Conservation (phyloP, 1,140 invertebrate genomes). For the Lineus longissimus region DNA sequence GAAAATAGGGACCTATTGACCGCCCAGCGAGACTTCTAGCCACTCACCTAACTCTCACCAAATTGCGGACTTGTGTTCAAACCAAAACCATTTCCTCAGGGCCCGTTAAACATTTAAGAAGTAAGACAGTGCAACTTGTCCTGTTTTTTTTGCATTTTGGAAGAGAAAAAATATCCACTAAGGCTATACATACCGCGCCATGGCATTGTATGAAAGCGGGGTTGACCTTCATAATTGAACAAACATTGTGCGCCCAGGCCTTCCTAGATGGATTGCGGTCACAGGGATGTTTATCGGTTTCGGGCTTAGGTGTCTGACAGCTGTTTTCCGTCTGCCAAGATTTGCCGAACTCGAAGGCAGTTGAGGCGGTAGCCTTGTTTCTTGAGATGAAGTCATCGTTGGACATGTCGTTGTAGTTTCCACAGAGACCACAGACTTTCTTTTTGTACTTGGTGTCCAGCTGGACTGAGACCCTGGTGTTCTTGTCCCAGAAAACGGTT, state of each 20-base stretch:
- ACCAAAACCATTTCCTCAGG: no score
- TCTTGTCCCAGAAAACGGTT: neutral
- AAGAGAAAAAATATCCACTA: no score
- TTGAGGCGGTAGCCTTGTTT: neutral
- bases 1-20: no score
- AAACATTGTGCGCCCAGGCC: neutral
- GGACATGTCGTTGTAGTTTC: slow-evolving; percentile 15
- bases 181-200: no score
- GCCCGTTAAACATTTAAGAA: no score
- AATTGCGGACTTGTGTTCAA: no score
- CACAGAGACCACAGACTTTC: slow-evolving; percentile 23
- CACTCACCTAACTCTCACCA: no score
- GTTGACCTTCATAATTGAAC: neutral
- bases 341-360: slow-evolving; percentile 9
- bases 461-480: slow-evolving; percentile 20
- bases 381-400: slow-evolving; percentile 16
- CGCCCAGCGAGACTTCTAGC: no score
- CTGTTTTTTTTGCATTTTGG: no score
- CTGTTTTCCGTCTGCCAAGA: slow-evolving; percentile 19
- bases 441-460: slow-evolving; percentile 15
- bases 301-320: neutral
- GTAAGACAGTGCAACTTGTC: no score
- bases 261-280: neutral
- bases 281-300: neutral
- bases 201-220: no score